These are phyloP conservation scores for Centropyge bicolor DNA, from an alignment of 2,797 vertebrate genomes.

Conservation along the genomic window DNA sequence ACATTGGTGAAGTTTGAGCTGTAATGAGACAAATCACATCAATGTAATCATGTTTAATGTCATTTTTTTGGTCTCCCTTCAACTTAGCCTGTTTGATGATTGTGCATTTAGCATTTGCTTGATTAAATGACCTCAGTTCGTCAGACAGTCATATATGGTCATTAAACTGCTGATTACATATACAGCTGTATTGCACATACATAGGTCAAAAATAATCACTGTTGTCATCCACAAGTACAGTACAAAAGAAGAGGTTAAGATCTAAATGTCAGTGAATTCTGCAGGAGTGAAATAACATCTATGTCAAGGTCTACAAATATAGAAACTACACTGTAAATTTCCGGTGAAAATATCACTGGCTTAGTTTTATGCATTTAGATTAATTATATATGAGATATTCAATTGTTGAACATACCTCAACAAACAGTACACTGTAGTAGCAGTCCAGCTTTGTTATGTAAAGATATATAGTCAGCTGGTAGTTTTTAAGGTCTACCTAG, in stretches of 20 bases:
- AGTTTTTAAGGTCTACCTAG: background rate
- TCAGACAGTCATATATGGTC: slow-evolving; percentile 41
- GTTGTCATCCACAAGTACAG: background rate
- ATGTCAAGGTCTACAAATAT: background rate
- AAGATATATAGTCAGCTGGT: background rate
- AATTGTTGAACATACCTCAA: background rate
- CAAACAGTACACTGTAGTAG: background rate
- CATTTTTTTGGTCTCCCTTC: slow-evolving; percentile 67
- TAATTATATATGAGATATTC: background rate
- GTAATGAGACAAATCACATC: slow-evolving; percentile 83
- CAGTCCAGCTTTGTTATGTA: background rate
- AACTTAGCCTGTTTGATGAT: slow-evolving; percentile 48
- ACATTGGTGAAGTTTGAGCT: slow-evolving; percentile 72
- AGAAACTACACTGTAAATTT: background rate
- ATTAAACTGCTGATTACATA: slow-evolving; percentile 52
- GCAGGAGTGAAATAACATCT: background rate
- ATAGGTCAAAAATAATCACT: slow-evolving; percentile 8
- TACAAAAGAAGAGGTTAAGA: background rate
- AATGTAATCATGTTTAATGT: slow-evolving; percentile 79
- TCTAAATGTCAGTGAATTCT: background rate
- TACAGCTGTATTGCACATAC: background rate
- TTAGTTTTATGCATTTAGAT: slow-evolving; percentile 1
- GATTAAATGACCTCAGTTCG: slow-evolving; percentile 57
- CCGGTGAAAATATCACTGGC: background rate
- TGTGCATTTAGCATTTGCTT: slow-evolving; percentile 53